Percentiles rank a stretch among this genome's conserved stretches.
These are phyloP conservation scores for Ceraclea dissimilis DNA, from an alignment of 2,888 invertebrate species.

Conservation along the genomic window DNA sequence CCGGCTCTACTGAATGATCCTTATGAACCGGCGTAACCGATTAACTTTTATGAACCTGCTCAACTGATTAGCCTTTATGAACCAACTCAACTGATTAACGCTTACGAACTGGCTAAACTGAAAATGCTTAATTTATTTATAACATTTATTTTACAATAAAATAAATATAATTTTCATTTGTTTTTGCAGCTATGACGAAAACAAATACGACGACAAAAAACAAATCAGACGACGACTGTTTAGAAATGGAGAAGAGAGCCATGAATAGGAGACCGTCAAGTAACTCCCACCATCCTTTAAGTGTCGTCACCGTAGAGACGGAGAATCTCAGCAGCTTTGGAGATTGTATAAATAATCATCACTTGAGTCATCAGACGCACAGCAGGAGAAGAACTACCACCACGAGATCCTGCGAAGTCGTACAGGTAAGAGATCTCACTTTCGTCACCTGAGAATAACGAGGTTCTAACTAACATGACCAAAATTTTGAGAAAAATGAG, in stretches of 20 bases:
- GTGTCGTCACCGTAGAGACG: conserved; percentile 32
- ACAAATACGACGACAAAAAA: conserved; percentile 51
- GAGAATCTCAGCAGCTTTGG: conserved; percentile 43
- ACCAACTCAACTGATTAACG: no score
- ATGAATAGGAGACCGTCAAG: conserved; percentile 4
- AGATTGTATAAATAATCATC: conserved; percentile 55
- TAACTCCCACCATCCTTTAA: conserved; percentile 31
- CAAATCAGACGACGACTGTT: conserved; percentile 43
- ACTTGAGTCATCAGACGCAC: conserved; percentile 35
- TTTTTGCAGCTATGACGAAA: conserved; percentile 50
- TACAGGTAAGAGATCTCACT: conserved; percentile 23
- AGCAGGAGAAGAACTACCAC: conserved; percentile 37
- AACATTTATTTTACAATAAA: no score
- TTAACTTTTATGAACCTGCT: no score
- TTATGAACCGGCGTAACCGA: no score
- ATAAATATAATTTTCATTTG: no score
- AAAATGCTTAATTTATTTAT: no score
- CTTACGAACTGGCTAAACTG: no score
- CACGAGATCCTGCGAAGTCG: conserved; percentile 13
- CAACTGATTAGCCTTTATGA: no score
- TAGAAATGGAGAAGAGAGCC: conserved; percentile 34
- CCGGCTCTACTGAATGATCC: no score
- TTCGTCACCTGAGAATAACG: no score
- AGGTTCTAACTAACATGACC: no score
- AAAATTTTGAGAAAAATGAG: no score